Evolutionary conservation across 1,140 invertebrate species (phyloP), one percentile per base, ranked within the genome.

Genomic region (Drosophila sechellia): DNA sequence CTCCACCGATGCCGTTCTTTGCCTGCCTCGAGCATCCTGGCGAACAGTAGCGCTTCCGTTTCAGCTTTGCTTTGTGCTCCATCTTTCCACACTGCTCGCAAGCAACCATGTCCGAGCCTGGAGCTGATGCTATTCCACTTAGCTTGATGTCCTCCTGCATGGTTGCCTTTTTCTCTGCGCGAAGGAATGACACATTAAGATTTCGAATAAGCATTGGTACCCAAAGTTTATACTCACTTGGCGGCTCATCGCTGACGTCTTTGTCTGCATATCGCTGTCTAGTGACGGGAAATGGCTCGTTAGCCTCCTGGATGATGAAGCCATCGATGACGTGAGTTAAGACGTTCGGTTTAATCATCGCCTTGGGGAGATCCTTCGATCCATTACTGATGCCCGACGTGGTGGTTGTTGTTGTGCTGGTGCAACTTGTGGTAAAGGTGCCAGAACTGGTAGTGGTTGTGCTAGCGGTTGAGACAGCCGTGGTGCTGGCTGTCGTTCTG

Each of bases 281-380:
- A 93, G 96, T 96, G 59, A 98, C 96, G 6, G 97, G 96, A 91
- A 98, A 98, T 0, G 97, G 97, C 93, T 97, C 96, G 2, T 95
- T 95, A 0, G 95, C 96, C 94, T 99, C 98, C 93, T 98, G 98
- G 81, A 99, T 99, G 3, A 99, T 96, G 92, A 98, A 99, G 17
- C 98, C 98, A 93, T 99, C 98, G 61, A 99, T 99, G 2, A 99
- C 97, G 92, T 99, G 98, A 0, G 98, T 99, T 10, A 99, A 93
- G 3, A 99, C 97, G 91, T 99, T 98, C 0, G 98, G 98, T 93
- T 98, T 98, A 0, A 99, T 97, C 95, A 99, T 96, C 1, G 97
- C 97, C 92, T 98, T 98, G n/a, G 96, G 97, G 45, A 96, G 92
- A 22, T 94, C 94, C 81, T 96, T 93, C 96, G 94, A 40, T 6